Evolutionary conservation across 1,140 invertebrate species (phyloP).

Genomic region (Drosophila subpulchrella): DNA sequence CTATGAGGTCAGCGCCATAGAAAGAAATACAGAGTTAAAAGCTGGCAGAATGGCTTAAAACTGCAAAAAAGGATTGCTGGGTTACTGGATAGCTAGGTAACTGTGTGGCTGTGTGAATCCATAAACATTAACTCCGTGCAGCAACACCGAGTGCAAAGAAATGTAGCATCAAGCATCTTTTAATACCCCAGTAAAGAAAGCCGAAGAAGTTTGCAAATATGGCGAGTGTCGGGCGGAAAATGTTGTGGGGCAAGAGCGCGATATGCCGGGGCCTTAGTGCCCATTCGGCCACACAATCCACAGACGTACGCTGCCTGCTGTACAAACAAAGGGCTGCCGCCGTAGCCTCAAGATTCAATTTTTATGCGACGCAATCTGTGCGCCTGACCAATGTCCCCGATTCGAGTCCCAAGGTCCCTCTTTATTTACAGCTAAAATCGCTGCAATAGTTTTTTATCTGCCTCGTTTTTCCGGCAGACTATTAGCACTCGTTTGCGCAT

Average conservation of each 20-base stretch:
- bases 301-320: conserved; percentile 22
- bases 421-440: conserved; percentile 40
- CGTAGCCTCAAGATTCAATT: conserved; percentile 60
- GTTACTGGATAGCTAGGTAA: too few species aligned
- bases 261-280: conserved; percentile 64
- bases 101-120: conserved; percentile 21
- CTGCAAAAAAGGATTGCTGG: not conserved
- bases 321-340: conserved; percentile 28
- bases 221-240: conserved; percentile 46
- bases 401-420: conserved; percentile 16
- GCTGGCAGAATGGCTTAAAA: not conserved
- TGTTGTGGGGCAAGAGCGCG: conserved; percentile 50
- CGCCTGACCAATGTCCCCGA: conserved; percentile 7
- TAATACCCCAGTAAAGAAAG: conserved; percentile 43
- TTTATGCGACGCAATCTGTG: conserved; percentile 44
- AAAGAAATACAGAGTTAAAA: conserved; percentile 57
- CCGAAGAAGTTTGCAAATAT: conserved; percentile 57
- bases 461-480: conserved; percentile 21
- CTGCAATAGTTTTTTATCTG: conserved; percentile 61
- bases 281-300: conserved; percentile 66
- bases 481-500: conserved; percentile 35
- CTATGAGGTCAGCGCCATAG: conserved; percentile 57
- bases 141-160: conserved; percentile 31
- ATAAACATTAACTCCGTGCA: conserved; percentile 41
- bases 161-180: conserved; percentile 50